Base-by-base conservation (phyloP, 37 sponge, comb jelly and placozoan species). In the Spongia lamella region DNA sequence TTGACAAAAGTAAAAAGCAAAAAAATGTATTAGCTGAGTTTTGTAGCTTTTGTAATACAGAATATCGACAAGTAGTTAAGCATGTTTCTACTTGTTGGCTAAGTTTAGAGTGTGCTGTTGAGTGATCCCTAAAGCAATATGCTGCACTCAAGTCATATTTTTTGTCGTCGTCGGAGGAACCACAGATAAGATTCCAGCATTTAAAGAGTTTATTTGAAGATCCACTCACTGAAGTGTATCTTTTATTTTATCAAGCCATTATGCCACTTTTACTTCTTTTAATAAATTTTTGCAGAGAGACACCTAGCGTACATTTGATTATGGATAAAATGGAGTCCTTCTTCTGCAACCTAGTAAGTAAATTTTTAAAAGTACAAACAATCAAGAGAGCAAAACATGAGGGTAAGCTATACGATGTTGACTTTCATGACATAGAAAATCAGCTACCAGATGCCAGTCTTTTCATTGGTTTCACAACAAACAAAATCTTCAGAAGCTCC, bases 21-120 rank as follows among this genome's bases (percentile, higher is more conserved):
- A 73, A 82, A 51, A 57, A 29, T 19, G 33, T 21, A 16, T 58
- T 82, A 19, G 73, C 52, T 33, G 83, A 83, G 43, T 83, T 75
- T 62, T 82, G 75, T 38, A 38, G 22, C 13, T 82, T 82, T 61
- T 83, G 83, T 75, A 76, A 83, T 63, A 75, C 47, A 34, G 52
- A 75, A 20, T 83, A 83, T 52, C 51, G 61, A 40, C 68, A 74
- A 40, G 36, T 83, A 27, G 75, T 82, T 26, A 62, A 49, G 63
- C 38, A 82, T 74, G 76, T 83, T 52, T 58, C 51, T 68, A 61
- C 56, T 20, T 60, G 76, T 27, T 83, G 84, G 77, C 55, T 79
- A 29, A 79, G 79, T 61, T 36, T 79, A 9, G 61, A 79, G 29
- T 36, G n/a, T 67, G 68, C 79, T 53, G 68, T 66, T 21, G n/a